Percentiles rank a stretch among this genome's conserved stretches.
Conservation (phyloP, 2,888 invertebrate genomes). For the Napeogenes sylphis region DNA sequence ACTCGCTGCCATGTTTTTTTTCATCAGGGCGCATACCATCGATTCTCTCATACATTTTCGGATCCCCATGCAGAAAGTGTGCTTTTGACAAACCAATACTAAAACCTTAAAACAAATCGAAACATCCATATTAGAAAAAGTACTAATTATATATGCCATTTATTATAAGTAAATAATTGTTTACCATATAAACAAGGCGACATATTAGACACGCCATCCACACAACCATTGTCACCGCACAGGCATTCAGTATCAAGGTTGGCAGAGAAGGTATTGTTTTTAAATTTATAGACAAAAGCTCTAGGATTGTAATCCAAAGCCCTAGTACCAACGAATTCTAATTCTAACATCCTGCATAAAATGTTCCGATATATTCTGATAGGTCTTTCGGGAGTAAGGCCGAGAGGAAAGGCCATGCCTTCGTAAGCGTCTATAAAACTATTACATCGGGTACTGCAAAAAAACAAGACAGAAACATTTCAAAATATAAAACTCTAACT, state of each 20-base stretch:
- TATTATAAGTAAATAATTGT: constrained; percentile 36
- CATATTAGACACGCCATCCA: constrained; percentile 80
- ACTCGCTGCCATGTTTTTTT: constrained; percentile 55
- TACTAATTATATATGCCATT: background rate
- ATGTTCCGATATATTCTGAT: constrained; percentile 84
- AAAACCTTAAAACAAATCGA: constrained; percentile 66
- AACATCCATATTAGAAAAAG: background rate
- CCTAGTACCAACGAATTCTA: constrained; percentile 44
- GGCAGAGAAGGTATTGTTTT: constrained; percentile 78
- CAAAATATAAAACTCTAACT: no score
- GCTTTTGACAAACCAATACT: constrained; percentile 81
- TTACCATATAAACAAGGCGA: constrained; percentile 85
- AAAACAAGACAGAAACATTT: no score
- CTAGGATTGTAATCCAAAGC: constrained; percentile 70
- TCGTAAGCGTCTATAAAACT: constrained; percentile 82
- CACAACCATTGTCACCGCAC: constrained; percentile 70
- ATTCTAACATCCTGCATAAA: constrained; percentile 84
- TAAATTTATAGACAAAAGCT: constrained; percentile 79
- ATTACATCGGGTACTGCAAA: constrained; percentile 79
- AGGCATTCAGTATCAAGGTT: constrained; percentile 82
- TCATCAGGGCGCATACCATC: constrained; percentile 78
- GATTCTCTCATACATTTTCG: constrained; percentile 73
- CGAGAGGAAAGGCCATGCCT: constrained; percentile 83
- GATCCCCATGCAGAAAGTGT: constrained; percentile 80
- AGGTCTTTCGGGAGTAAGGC: constrained; percentile 68